Conservation (phyloP, 92 coral and sea anemone genomes). For the Palythoa grandis region DNA sequence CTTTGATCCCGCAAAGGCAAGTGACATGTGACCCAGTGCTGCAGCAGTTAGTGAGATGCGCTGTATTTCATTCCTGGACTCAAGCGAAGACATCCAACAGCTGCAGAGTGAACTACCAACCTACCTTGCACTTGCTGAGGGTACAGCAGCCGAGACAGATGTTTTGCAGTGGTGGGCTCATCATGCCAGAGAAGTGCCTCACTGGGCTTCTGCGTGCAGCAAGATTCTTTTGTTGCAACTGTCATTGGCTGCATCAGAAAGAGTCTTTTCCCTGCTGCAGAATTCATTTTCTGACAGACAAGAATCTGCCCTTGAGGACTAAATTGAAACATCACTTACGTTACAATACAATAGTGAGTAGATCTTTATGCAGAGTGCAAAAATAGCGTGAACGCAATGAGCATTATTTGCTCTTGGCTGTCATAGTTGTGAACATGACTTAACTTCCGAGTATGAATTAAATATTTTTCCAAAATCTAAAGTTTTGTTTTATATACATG, state of each 20-base stretch:
- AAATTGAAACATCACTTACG: too few relatives aligned
- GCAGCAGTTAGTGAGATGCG: slow-evolving; percentile 43
- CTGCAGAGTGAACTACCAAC: slow-evolving; percentile 37
- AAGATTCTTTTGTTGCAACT: slow-evolving; percentile 53
- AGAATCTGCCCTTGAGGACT: too few relatives aligned
- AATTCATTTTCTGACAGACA: not conserved
- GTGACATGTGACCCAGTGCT: slow-evolving; percentile 55
- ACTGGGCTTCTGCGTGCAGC: slow-evolving; percentile 36
- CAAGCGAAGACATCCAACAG: not conserved
- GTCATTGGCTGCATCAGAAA: slow-evolving; percentile 24
- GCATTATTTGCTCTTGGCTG: too few relatives aligned
- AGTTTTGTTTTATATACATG: too few relatives aligned
- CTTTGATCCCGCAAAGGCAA: slow-evolving; percentile 46
- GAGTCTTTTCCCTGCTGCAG: slow-evolving; percentile 1
- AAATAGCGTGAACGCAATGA: too few relatives aligned
- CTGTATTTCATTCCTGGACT: slow-evolving; percentile 50
- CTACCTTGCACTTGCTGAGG: slow-evolving; percentile 33
- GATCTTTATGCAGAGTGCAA: too few relatives aligned
- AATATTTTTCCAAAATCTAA: too few relatives aligned
- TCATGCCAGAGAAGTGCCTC: slow-evolving; percentile 19
- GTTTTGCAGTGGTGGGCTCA: slow-evolving; percentile 34
- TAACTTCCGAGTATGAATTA: too few relatives aligned
- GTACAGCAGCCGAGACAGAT: slow-evolving; percentile 22
- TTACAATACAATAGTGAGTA: too few relatives aligned
- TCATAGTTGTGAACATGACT: too few relatives aligned